Conservation (phyloP, 2,888 invertebrate genomes). For the Andrena trimmerana region DNA sequence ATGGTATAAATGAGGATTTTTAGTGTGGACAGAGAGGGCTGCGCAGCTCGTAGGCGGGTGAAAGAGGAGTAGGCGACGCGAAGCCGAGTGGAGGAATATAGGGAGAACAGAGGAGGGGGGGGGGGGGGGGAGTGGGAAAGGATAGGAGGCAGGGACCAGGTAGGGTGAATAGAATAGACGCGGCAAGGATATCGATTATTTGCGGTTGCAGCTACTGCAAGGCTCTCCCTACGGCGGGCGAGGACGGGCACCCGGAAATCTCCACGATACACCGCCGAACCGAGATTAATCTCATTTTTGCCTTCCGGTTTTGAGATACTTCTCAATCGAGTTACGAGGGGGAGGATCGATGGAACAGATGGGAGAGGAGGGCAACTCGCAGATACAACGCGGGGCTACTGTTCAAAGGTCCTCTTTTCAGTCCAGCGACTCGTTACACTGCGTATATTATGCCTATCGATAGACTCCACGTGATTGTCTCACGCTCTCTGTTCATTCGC, state of each 20-base stretch:
- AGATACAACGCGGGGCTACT: neutral
- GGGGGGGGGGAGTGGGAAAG: neutral
- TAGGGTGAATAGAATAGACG: slow-evolving; percentile 71
- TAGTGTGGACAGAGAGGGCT: neutral
- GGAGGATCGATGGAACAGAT: slow-evolving; percentile 1
- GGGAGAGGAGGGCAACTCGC: neutral
- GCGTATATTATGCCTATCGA: neutral
- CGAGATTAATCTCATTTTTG: slow-evolving; percentile 59
- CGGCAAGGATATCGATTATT: slow-evolving; percentile 81
- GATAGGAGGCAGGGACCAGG: slow-evolving; percentile 31
- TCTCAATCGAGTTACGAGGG: slow-evolving; percentile 48
- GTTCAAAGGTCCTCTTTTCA: neutral
- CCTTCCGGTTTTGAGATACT: slow-evolving; percentile 52
- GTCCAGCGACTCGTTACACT: neutral
- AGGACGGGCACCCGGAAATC: slow-evolving; percentile 58
- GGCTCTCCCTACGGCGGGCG: slow-evolving; percentile 44
- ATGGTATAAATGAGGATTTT: neutral
- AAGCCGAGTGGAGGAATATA: slow-evolving; percentile 14
- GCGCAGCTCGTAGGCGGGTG: slow-evolving; percentile 25
- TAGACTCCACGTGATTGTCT: neutral
- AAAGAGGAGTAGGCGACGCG: slow-evolving; percentile 33
- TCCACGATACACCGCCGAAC: slow-evolving; percentile 44
- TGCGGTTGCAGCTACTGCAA: slow-evolving; percentile 75
- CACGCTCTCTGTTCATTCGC: neutral
- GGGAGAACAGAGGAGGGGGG: slow-evolving; percentile 7